Evolutionary conservation across 35 echinoderm and acorn worm genomes (phyloP).

Genomic region (Strongylocentrotus purpuratus): DNA sequence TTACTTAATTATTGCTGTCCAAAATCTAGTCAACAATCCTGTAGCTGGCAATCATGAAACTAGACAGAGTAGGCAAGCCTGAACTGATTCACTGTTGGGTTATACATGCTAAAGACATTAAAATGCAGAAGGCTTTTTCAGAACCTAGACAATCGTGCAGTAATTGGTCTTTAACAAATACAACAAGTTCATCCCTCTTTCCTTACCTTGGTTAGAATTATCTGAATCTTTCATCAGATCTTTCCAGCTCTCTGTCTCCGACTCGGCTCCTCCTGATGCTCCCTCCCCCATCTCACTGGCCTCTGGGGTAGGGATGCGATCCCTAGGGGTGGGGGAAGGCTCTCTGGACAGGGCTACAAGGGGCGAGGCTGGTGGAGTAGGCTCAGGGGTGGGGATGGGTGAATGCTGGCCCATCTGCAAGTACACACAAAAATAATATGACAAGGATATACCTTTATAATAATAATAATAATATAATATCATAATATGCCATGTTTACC

Average conservation of each 20-base stretch:
- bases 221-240: constrained; percentile 8
- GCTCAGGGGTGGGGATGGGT: constrained; percentile 67
- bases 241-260: constrained; percentile 64
- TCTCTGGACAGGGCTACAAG: background rate
- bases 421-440: background rate
- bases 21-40: too few species aligned
- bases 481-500: too few species aligned
- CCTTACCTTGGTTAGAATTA: constrained; percentile 41
- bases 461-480: too few species aligned
- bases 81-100: too few species aligned
- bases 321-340: constrained; percentile 42
- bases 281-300: constrained; percentile 49
- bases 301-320: constrained; percentile 57
- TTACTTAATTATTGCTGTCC: too few species aligned
- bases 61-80: too few species aligned
- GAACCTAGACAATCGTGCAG: too few species aligned
- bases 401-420: constrained; percentile 31
- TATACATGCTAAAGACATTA: too few species aligned
- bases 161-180: too few species aligned
- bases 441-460: background rate
- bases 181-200: background rate
- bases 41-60: too few species aligned
- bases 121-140: too few species aligned
- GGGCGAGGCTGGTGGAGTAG: constrained; percentile 61
- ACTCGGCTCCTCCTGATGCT: constrained; percentile 20